Conservation (phyloP, 2,797 vertebrate species). For the Chromobotia macracanthus region DNA sequence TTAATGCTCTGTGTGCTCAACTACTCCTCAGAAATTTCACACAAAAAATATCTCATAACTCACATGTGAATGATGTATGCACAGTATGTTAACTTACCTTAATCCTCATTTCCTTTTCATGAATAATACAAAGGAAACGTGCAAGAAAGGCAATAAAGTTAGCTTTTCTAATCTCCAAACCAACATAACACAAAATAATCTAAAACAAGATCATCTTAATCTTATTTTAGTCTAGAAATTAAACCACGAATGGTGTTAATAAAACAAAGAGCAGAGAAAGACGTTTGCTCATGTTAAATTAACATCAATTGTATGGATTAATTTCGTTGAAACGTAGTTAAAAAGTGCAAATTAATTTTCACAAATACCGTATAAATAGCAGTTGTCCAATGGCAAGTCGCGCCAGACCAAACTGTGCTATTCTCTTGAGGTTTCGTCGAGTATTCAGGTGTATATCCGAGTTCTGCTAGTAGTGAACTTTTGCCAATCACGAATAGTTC, state of each 20-base stretch:
- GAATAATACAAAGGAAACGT: neutral
- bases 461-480: slow-evolving; percentile 87
- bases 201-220: slow-evolving; percentile 3
- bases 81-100: slow-evolving; percentile 11
- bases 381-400: slow-evolving; percentile 33
- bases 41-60: neutral
- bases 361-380: slow-evolving; percentile 34
- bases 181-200: slow-evolving; percentile 47
- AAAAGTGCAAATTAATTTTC: no score
- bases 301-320: slow-evolving; percentile 61
- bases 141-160: neutral
- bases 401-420: no score
- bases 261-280: slow-evolving; percentile 56
- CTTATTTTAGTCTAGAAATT: slow-evolving; percentile 44
- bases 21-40: no score
- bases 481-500: slow-evolving; percentile 77
- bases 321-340: slow-evolving; percentile 1
- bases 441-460: slow-evolving; percentile 76
- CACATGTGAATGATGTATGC: neutral
- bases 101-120: neutral
- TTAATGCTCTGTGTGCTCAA: no score
- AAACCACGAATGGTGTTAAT: slow-evolving; percentile 65
- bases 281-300: slow-evolving; percentile 60
- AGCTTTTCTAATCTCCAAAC: slow-evolving; percentile 34
- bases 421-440: slow-evolving; percentile 54